Conservation (phyloP, 2,888 invertebrate genomes). For the Stegana nigrithorax region DNA sequence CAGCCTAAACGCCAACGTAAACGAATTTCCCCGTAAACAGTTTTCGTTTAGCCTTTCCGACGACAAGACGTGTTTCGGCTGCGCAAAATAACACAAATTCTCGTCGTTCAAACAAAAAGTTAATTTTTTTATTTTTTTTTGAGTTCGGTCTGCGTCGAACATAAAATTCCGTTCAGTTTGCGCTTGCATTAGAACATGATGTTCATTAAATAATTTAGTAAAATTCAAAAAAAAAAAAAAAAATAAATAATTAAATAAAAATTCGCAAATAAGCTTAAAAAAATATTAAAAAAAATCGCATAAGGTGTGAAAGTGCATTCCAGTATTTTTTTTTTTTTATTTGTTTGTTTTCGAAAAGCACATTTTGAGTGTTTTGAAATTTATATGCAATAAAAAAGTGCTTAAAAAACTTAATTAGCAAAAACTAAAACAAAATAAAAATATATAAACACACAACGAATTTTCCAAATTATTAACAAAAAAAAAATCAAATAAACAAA, state of each 20-base stretch:
- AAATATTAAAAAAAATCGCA: neutral
- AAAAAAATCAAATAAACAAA: too few species aligned
- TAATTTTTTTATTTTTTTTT: neutral
- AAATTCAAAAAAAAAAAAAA: neutral
- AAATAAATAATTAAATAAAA: neutral
- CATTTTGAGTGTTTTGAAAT: too few species aligned
- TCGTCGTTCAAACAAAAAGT: neutral
- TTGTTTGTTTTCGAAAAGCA: neutral
- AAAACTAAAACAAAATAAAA: too few species aligned
- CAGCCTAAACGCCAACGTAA: neutral
- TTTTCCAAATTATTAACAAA: too few species aligned
- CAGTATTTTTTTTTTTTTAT: neutral
- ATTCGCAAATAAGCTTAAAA: neutral
- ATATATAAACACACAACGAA: too few species aligned
- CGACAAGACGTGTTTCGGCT: slow-evolving; percentile 63
- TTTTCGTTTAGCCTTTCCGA: slow-evolving; percentile 68
- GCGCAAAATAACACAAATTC: slow-evolving; percentile 15
- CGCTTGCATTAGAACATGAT: too few species aligned
- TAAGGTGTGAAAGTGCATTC: neutral
- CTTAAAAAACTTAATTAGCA: too few species aligned
- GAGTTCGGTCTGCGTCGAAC: too few species aligned
- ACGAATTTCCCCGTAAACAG: slow-evolving; percentile 52
- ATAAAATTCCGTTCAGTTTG: too few species aligned
- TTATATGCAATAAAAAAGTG: too few species aligned
- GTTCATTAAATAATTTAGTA: neutral